Evolutionary conservation across 2,113 vertebrate species (phyloP), one percentile per base, ranked within the genome.

Genomic region (cattle (Bos taurus)): DNA sequence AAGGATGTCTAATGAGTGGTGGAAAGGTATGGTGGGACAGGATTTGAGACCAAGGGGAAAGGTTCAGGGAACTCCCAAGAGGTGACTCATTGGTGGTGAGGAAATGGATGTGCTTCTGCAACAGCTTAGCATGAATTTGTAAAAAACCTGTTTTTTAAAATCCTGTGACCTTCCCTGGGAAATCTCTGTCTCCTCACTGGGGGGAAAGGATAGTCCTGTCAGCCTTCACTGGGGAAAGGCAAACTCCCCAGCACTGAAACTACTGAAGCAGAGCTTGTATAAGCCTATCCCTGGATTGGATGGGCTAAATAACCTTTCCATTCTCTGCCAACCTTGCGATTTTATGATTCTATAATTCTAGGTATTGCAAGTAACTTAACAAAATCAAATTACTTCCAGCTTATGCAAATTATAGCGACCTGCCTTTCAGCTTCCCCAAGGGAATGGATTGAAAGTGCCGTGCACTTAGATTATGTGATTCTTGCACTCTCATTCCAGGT

Each of bases 301-400:
- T 48, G 74, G 90, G 28, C 60, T 74, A 94, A 90, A 91, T 80
- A 60, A 96, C 82, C 11, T 96, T 93, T 78, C 48, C 11, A 36
- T 80, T 91, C 60, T 43, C 81, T 83, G 56, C 59, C 28, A 78
- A 94, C 78, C 91, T 95, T 95, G 97, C 62, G 83, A 89, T 60
- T 87, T 94, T 91, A 74, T 62, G 89, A 80, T 90, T 86, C 80
- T 83, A 5, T 95, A 83, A 97, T 71, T 95, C 50, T 57, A 62
- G n/a, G 13, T 78, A 62, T 95, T 83, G 21, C 50, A 93, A 96
- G 84, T 67, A 96, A 91, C 46, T 52, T 95, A 84, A 90, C 81
- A 78, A 91, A 96, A 98, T 92, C 56, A 86, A 94, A 97, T 96
- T n/a, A 95, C 78, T 95, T 90, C 52, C 21, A 90, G 92, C 71